Evolutionary conservation across 2,888 invertebrate species (phyloP), one percentile per base, ranked within the genome.

Genomic region (Diarsia dahlii): DNA sequence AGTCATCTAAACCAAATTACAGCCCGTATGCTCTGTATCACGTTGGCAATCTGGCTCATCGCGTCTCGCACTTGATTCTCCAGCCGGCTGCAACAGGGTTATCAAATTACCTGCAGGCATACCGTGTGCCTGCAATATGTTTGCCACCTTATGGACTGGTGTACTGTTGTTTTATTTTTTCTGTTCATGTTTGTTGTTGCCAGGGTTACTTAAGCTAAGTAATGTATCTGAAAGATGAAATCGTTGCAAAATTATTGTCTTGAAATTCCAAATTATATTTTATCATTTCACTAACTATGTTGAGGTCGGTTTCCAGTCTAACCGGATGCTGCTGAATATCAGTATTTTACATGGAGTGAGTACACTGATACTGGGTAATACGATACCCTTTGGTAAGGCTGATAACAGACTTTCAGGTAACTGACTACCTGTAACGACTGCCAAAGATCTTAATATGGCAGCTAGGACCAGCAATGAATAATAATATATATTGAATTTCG

Each of bases 61-160:
- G 62, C 65, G 13, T 60, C 63, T 46, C 80, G 13, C 46, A 64
- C 84, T 81, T 75, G 65, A 71, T 65, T 71, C 74, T 56, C 20
- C 64, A 74, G 62, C 63, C 58, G 5, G n/a, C 18, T 66, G 48
- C 64, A 13, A 58, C 62, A 48, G 50, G 52, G 78, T 80, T 85
- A 85, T 87, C 78, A 78, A 75, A 87, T 85, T 85, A 87, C 83
- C 76, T 73, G 72, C 56, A 34, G 48, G 62, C 23, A 56, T 60
- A 34, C n/a, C 13, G 48, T 34, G 50, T 69, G 28, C 39, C 39
- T 12, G 58, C 46, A 72, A 72, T 67, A 48, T 66, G 28, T 62
- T 64, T 63, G 28, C 15, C 1, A 0, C 52, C 20, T 50, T 70
- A 13, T 20, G 13, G 48, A 39, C 20, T n/a, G 20, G 45, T 18